These are phyloP conservation scores for Hyposoter didymator DNA, from an alignment of 2,888 invertebrate species.

Conservation along the genomic window DNA sequence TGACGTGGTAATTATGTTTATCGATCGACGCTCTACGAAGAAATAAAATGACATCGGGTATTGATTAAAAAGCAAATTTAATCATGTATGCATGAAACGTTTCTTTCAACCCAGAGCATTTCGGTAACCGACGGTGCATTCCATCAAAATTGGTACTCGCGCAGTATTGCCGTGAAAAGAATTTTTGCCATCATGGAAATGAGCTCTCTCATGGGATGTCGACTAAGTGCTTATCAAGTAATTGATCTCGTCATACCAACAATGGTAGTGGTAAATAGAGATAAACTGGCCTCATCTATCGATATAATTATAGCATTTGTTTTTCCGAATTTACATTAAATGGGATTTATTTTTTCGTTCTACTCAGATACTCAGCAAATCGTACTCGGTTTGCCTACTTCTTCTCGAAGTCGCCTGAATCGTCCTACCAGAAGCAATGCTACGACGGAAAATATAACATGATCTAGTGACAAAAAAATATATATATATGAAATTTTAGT, in stretches of 20 bases:
- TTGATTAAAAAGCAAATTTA: background rate
- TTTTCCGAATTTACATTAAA: background rate
- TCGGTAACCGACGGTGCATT: conserved; percentile 69
- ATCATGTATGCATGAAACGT: too few relatives aligned
- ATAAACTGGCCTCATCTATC: background rate
- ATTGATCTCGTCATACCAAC: conserved; percentile 72
- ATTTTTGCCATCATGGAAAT: conserved; percentile 63
- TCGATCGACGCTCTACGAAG: background rate
- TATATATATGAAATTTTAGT: too few relatives aligned
- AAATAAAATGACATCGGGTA: background rate
- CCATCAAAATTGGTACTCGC: conserved; percentile 69
- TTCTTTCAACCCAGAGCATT: conserved; percentile 67
- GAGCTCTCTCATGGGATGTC: conserved; percentile 68
- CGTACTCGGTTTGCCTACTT: conserved; percentile 52
- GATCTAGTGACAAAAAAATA: background rate
- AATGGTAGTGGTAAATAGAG: conserved; percentile 59
- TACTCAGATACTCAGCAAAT: conserved; percentile 50
- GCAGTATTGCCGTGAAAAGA: conserved; percentile 44
- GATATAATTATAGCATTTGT: background rate
- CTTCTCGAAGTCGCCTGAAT: conserved; percentile 14
- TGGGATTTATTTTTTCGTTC: background rate
- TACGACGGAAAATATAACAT: background rate
- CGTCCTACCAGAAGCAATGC: background rate
- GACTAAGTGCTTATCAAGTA: conserved; percentile 64
- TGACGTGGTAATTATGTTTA: conserved; percentile 71